phyloP scores from a whole-genome alignment of 2,113 vertebrate species.

The Choloepus hoffmanni region DNA sequence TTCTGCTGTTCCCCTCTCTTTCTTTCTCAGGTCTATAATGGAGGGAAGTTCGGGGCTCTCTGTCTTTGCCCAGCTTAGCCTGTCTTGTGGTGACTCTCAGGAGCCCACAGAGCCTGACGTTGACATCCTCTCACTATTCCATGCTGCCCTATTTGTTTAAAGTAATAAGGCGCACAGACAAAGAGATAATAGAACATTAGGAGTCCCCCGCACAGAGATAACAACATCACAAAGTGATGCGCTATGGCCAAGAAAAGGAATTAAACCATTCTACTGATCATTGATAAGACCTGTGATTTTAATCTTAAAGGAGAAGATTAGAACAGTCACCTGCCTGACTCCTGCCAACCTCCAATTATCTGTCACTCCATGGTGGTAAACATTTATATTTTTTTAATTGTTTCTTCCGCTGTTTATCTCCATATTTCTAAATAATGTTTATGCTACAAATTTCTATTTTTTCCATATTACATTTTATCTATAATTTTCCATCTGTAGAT shows the following conservation, averaged over 20 bases:
- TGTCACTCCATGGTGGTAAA: background rate
- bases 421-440: background rate
- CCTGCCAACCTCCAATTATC: background rate
- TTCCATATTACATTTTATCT: background rate
- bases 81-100: background rate
- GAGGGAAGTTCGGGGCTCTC: background rate
- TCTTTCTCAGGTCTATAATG: background rate
- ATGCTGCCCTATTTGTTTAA: background rate
- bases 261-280: too few relatives aligned
- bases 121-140: background rate
- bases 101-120: background rate
- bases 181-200: background rate
- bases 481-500: conserved; percentile 16
- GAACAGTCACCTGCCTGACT: background rate
- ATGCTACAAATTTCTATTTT: background rate
- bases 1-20: background rate
- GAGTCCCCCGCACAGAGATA: too few relatives aligned
- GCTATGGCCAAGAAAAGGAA: too few relatives aligned
- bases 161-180: background rate
- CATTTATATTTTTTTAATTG: background rate
- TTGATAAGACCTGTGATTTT: too few relatives aligned
- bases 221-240: too few relatives aligned
- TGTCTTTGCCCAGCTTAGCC: background rate
- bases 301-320: background rate
- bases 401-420: background rate